phyloP scores from a whole-genome alignment of 2,888 invertebrate genomes.

The Tribolium freemani region DNA sequence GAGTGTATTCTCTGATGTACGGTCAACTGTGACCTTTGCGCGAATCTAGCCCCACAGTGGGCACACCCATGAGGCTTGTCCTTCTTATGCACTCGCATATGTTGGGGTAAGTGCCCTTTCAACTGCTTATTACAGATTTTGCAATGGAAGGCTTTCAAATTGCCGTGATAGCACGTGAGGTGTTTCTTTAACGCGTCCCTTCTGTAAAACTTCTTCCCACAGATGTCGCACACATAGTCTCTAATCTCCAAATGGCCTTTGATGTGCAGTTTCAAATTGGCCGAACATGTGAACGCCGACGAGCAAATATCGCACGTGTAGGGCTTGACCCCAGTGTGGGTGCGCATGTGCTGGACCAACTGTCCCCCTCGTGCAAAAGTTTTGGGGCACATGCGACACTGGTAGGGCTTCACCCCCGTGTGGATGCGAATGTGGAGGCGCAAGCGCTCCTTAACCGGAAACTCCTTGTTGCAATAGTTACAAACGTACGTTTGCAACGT shows the following conservation, averaged over 20 bases:
- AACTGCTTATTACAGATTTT: conserved; percentile 85
- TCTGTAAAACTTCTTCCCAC: conserved; percentile 83
- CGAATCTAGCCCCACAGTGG: conserved; percentile 84
- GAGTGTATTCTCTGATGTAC: conserved; percentile 89
- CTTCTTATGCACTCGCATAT: conserved; percentile 85
- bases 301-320: conserved; percentile 81
- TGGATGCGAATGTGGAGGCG: conserved; percentile 82
- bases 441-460: conserved; percentile 82
- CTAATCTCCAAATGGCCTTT: conserved; percentile 81
- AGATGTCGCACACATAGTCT: conserved; percentile 84
- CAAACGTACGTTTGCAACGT: conserved; percentile 74
- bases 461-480: conserved; percentile 81
- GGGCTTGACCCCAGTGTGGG: conserved; percentile 81
- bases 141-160: conserved; percentile 82
- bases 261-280: conserved; percentile 75
- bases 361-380: conserved; percentile 82
- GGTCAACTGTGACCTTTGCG: conserved; percentile 86
- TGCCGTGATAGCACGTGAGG: conserved; percentile 81
- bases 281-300: conserved; percentile 78
- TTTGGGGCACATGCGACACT: conserved; percentile 75
- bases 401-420: conserved; percentile 79
- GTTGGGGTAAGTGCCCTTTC: conserved; percentile 86
- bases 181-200: conserved; percentile 83
- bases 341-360: conserved; percentile 80
- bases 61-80: conserved; percentile 84